Evolutionary conservation across 1,140 invertebrate genomes (phyloP), one percentile per base, ranked within the genome.

Genomic region (Solenopsis invicta): DNA sequence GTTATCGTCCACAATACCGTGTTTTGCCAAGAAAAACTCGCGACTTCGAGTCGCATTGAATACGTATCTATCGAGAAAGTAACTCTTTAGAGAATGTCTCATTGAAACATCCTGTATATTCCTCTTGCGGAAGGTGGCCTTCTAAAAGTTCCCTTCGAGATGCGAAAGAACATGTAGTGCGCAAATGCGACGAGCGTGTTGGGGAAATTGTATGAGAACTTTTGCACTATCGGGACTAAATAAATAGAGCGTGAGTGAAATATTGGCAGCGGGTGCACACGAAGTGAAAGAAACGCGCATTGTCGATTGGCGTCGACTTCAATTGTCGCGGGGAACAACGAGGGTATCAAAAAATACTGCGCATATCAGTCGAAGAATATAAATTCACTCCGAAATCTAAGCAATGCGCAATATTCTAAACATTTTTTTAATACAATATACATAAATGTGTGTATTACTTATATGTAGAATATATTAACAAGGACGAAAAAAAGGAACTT

Each of bases 191-290:
- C 80, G 41, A 69, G 24, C 69, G 29, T 61, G 41, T 75, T 84
- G 54, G 54, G 54, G 54, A 75, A 84, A 84, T 84, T 84, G 80
- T 84, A 75, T 75, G 80, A 75, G 69, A 84, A 84, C 80, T 84
- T 84, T 84, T 84, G 54, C 80, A 84, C 80, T 84, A 75, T 74
- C 69, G 69, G 41, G 69, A 75, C 54, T 75, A 84, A 75, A 84
- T 84, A 84, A 84, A 75, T 84, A 84, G 80, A 84, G 69, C 80
- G 80, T 84, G 80, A 84, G 80, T 84, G 54, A 84, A 75, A 75
- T 84, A 84, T 84, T 74, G 80, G 54, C 56, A 82, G 74, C 80
- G 24, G 24, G 41, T 24, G 80, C 34, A 48, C n/a, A 56, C 45
- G 45, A 50, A 66, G 41, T 52, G 64, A 50, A 66, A 66, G 62